Percentiles rank a stretch among this genome's conserved stretches.
These are phyloP conservation scores for Melanargia galathea DNA, from an alignment of 2,888 invertebrate species.

Conservation along the genomic window DNA sequence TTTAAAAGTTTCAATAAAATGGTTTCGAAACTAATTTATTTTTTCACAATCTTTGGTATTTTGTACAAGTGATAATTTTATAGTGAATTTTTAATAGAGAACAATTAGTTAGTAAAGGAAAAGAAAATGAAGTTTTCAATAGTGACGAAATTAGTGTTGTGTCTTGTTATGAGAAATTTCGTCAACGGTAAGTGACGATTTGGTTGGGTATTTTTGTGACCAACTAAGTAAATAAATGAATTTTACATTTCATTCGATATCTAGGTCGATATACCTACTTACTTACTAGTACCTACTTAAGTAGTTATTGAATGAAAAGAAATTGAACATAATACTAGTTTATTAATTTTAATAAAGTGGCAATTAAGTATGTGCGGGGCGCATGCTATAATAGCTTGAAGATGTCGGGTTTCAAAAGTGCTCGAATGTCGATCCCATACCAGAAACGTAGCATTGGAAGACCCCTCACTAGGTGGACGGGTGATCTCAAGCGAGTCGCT, in stretches of 20 bases:
- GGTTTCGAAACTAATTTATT: slow-evolving; percentile 7
- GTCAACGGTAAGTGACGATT: slow-evolving; percentile 52
- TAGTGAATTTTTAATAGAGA: slow-evolving; percentile 1
- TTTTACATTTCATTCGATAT: not conserved
- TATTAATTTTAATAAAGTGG: no score
- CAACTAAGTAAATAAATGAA: slow-evolving; percentile 29
- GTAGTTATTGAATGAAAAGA: no score
- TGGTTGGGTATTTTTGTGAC: slow-evolving; percentile 5
- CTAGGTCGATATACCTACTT: no score
- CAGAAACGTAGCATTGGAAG: no score
- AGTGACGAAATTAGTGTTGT: slow-evolving; percentile 52
- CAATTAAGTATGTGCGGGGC: no score
- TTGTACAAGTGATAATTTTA: slow-evolving; percentile 22
- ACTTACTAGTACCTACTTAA: no score
- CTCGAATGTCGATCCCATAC: no score
- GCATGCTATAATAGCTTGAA: no score
- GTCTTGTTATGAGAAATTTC: slow-evolving; percentile 48
- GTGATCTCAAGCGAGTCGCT: no score
- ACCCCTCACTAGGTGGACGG: no score
- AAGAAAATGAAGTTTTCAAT: slow-evolving; percentile 51
- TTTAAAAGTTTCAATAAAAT: slow-evolving; percentile 9
- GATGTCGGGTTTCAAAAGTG: no score
- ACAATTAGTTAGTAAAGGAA: not conserved
- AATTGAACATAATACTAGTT: no score
- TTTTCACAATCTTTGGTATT: not conserved